Evolutionary conservation across 2,113 vertebrate genomes (phyloP), one percentile per base, ranked within the genome.

Genomic region (Cololabis saira): DNA sequence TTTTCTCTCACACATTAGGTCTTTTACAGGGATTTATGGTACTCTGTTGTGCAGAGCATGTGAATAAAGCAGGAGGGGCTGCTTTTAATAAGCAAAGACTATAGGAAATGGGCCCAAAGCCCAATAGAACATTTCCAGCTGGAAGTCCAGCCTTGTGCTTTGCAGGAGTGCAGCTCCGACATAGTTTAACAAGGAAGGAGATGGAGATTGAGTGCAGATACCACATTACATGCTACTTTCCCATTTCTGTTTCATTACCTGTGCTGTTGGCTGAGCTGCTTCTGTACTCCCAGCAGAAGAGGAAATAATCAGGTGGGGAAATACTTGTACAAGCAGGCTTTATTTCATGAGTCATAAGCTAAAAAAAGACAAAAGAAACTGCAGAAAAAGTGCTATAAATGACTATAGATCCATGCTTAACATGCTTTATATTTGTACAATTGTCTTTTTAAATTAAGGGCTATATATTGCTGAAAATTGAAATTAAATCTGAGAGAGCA

Each of bases 101-200:
- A 90, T 87, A 91, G 87, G 68, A 89, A 90, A 91, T 84, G 83
- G 88, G 88, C 84, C 79, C 60, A 80, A 78, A 90, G 88, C 87
- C 85, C 83, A 89, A 90, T 89, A 89, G 90, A 90, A 90, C 85
- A 91, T 90, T 90, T 91, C 89, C 90, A 91, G 86, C 85, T 90
- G 89, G 85, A 90, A 89, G 86, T 91, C 71, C 81, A 61, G 74
- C 78, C 80, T 61, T 61, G 67, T 57, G 76, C 75, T 74, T 66
- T 72, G 76, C 59, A 71, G 62, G 24, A 83, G 75, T 37, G 66
- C 73, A 76, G 70, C 85, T 81, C 68, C 51, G 48, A 70, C 52
- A 61, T 33, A 72, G 65, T 84, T 83, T 76, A 84, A 80, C 73
- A 85, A 64, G 81, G 64, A 77, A 65, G 57, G 59, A 76, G 67